These are phyloP conservation scores for Ceratina australensis DNA, from an alignment of 1,140 invertebrate species.

Conservation along the genomic window DNA sequence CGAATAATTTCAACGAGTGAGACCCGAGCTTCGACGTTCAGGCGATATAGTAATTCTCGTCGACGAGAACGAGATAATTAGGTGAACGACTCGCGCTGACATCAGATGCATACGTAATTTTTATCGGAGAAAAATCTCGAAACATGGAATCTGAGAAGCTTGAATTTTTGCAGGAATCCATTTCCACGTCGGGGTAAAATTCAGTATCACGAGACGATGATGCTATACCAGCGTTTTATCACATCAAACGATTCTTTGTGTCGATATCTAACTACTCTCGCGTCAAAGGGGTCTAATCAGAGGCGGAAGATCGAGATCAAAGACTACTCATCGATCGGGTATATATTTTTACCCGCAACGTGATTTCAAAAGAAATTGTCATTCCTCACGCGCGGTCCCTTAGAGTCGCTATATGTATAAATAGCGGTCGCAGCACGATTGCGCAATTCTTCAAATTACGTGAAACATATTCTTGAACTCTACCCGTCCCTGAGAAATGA, in stretches of 20 bases:
- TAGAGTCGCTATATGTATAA: too few relatives aligned
- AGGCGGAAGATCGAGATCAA: conserved; percentile 41
- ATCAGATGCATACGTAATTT: neutral
- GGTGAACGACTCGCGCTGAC: too few relatives aligned
- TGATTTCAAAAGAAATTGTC: neutral
- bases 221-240: conserved; percentile 25
- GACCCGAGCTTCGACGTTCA: too few relatives aligned
- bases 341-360: conserved; percentile 21
- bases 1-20: conserved; percentile 14
- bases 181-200: neutral
- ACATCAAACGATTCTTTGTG: conserved; percentile 22
- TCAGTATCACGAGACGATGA: neutral
- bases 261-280: conserved; percentile 21
- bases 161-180: too few relatives aligned
- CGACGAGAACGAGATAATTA: neutral
- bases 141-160: too few relatives aligned
- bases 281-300: conserved; percentile 44
- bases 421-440: neutral
- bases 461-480: neutral
- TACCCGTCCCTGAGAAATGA: neutral
- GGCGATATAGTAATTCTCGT: neutral
- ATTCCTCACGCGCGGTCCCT: too few relatives aligned
- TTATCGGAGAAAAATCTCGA: neutral
- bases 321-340: conserved; percentile 21
- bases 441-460: conserved; percentile 3